Conservation (phyloP, 2,113 vertebrate genomes). For the Pelecanus crispus region DNA sequence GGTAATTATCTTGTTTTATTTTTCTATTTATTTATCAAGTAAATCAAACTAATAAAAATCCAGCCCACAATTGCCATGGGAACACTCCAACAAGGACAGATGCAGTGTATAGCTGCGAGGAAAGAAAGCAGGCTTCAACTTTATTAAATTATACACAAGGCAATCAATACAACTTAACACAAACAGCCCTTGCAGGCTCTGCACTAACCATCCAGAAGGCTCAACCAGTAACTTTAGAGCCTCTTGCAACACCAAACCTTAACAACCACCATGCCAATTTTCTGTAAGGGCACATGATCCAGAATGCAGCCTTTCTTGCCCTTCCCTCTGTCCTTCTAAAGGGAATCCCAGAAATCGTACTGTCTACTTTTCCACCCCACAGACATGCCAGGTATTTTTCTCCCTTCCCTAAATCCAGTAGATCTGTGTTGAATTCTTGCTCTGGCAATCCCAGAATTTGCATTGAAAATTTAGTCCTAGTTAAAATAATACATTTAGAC, state of each 20-base stretch:
- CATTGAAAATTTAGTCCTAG: neutral
- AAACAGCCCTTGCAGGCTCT: constrained; percentile 32
- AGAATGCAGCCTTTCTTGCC: neutral
- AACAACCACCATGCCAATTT: neutral
- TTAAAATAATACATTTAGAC: neutral
- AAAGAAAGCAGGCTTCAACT: constrained; percentile 46
- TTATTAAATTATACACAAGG: constrained; percentile 60
- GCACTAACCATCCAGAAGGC: neutral
- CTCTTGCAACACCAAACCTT: neutral
- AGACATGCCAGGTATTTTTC: neutral
- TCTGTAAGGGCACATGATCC: neutral
- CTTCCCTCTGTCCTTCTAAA: neutral
- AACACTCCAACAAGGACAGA: constrained; percentile 73
- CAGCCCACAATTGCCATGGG: constrained; percentile 62
- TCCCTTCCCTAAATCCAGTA: neutral
- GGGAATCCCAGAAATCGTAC: neutral
- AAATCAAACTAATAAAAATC: constrained; percentile 77
- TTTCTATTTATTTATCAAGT: constrained; percentile 76
- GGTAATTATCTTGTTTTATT: constrained; percentile 74
- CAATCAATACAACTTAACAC: constrained; percentile 66
- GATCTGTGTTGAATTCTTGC: neutral
- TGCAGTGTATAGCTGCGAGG: constrained; percentile 34
- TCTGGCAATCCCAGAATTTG: neutral
- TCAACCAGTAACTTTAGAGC: neutral
- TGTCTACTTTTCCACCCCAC: neutral